These are phyloP conservation scores for Eurosta solidaginis DNA, from an alignment of 1,140 invertebrate genomes.

Conservation along the genomic window DNA sequence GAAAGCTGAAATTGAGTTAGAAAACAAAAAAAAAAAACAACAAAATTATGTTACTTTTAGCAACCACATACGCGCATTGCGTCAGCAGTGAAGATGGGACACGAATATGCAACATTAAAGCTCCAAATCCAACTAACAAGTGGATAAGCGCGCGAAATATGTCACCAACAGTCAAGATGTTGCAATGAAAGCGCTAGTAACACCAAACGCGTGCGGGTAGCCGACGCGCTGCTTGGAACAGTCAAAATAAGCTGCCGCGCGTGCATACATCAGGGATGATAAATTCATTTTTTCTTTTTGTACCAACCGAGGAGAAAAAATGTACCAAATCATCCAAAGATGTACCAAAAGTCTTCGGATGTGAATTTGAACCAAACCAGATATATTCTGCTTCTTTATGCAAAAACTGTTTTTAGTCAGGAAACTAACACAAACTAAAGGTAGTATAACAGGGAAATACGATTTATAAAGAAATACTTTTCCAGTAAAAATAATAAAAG, in stretches of 20 bases:
- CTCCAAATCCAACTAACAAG: slow-evolving; percentile 25
- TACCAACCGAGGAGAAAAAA: no score
- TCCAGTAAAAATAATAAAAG: no score
- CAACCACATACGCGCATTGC: no score
- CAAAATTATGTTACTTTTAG: no score
- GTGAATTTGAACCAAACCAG: background rate
- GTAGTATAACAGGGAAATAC: no score
- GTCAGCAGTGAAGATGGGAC: no score
- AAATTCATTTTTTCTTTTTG: background rate
- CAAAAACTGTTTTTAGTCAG: no score
- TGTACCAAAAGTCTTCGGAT: background rate
- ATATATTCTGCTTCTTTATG: no score
- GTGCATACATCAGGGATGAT: background rate
- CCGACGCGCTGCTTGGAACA: background rate
- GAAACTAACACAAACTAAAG: no score
- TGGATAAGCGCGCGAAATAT: slow-evolving; percentile 30
- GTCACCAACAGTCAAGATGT: background rate
- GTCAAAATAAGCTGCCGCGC: background rate
- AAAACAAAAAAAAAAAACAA: background rate
- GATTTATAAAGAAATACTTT: no score
- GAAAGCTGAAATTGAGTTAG: background rate
- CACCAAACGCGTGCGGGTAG: background rate
- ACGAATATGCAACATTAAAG: background rate
- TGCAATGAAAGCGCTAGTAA: background rate
- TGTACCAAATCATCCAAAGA: no score